Conservation (phyloP, 2,888 invertebrate species). For the Torymus auratus region DNA sequence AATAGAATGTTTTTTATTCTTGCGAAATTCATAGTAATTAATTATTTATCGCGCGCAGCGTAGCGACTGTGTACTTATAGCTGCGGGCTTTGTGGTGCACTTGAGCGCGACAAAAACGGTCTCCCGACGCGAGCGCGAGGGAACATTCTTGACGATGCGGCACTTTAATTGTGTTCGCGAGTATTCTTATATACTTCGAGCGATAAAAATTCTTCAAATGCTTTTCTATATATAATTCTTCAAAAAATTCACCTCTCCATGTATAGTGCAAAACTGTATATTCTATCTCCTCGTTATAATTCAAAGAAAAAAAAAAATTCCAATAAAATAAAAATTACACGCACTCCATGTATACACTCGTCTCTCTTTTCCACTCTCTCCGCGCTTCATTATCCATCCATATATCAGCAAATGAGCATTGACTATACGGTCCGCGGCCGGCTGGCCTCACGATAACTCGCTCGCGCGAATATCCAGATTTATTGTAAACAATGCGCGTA, state of each 20-base stretch:
- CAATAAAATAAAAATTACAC: too few relatives aligned
- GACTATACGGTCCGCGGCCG: neutral
- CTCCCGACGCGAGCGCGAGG: too few relatives aligned
- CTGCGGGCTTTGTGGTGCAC: neutral
- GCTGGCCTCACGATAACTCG: slow-evolving; percentile 28
- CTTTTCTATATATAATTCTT: too few relatives aligned
- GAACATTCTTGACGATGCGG: slow-evolving; percentile 24
- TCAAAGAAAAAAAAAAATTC: too few relatives aligned
- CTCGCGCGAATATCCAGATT: slow-evolving; percentile 39
- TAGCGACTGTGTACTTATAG: too few relatives aligned
- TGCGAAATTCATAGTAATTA: slow-evolving; percentile 45
- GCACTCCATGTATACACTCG: neutral
- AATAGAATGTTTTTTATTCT: slow-evolving; percentile 21
- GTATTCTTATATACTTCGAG: slow-evolving; percentile 10
- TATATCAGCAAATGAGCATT: slow-evolving; percentile 1
- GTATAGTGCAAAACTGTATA: too few relatives aligned
- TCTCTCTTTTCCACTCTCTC: slow-evolving; percentile 1
- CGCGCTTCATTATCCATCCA: slow-evolving; percentile 2
- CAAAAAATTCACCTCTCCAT: too few relatives aligned
- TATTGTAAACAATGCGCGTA: slow-evolving; percentile 42
- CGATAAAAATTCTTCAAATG: neutral
- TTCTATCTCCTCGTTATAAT: too few relatives aligned
- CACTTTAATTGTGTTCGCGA: slow-evolving; percentile 1
- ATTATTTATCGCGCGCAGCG: slow-evolving; percentile 28
- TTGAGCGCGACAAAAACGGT: slow-evolving; percentile 7